These are phyloP conservation scores for Drosophila ficusphila DNA, from an alignment of 1,140 invertebrate species.

Conservation along the genomic window DNA sequence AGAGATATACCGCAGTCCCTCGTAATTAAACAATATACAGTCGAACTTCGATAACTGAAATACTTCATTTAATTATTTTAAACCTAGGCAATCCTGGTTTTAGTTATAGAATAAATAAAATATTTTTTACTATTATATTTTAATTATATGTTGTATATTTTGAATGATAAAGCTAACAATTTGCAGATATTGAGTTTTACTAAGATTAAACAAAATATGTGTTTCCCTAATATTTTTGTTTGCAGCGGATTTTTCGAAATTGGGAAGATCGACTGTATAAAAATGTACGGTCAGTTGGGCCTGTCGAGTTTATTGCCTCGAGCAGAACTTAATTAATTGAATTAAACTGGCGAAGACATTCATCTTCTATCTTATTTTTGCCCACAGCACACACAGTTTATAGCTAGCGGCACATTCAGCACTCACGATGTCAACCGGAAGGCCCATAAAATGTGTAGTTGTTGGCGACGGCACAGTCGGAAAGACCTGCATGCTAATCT, in stretches of 20 bases:
- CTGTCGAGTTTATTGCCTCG: slow-evolving; percentile 68
- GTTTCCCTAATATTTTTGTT: not conserved
- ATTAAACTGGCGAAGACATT: slow-evolving; percentile 69
- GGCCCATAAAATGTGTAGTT: slow-evolving; percentile 96
- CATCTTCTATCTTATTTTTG: slow-evolving; percentile 44
- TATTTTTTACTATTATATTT: too few species aligned
- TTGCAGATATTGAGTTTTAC: too few species aligned
- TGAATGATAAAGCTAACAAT: too few species aligned
- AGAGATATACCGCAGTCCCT: slow-evolving; percentile 31
- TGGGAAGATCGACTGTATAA: not conserved
- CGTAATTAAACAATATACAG: slow-evolving; percentile 49
- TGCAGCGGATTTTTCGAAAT: not conserved
- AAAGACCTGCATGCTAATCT: slow-evolving; percentile 99
- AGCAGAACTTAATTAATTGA: slow-evolving; percentile 80
- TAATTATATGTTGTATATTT: too few species aligned
- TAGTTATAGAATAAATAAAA: too few species aligned
- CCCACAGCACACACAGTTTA: slow-evolving; percentile 24
- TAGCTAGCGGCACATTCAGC: slow-evolving; percentile 34
- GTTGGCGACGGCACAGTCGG: slow-evolving; percentile 94
- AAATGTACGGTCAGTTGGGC: slow-evolving; percentile 38
- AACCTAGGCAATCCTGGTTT: too few species aligned
- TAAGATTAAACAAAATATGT: too few species aligned
- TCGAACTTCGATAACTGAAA: not conserved
- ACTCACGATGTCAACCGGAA: slow-evolving; percentile 90
- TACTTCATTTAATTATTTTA: too few species aligned